Evolutionary conservation across 2,113 vertebrate species (phyloP), one percentile per base, ranked within the genome.

Genomic region (Phrynocephalus versicolor): DNA sequence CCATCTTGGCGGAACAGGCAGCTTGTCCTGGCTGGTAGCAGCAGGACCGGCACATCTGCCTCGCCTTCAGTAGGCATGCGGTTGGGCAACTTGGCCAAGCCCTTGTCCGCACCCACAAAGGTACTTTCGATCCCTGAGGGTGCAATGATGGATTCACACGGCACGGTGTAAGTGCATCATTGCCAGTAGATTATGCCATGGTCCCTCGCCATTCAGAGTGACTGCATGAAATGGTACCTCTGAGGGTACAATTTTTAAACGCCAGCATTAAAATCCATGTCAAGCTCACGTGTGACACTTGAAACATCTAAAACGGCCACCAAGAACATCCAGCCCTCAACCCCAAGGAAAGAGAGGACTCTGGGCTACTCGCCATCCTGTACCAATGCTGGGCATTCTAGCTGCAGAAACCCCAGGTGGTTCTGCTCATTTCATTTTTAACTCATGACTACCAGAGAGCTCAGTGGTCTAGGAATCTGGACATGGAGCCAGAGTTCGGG

Each of bases 101-200:
- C 89, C 83, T n/a, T 82, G 78, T 39, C 72, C 62, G 21, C 3
- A 5, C 18, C 6, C 5, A 0, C 71, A 18, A 91, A 95, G 92
- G 94, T 96, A 94, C 67, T 93, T 3, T 18, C 67, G 75, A 79
- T 75, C 33, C 87, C 55, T 71, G 10, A 79, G 82, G 64, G 41
- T 51, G 91, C 95, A 96, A 95, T 95, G 94, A 94, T 94, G 95
- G 58, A 85, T 90, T 81, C 37, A 73, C 87, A 30, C 75, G n/a
- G 15, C 37, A 16, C 23, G 80, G 51, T 19, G 14, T 0, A 41
- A 55, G 85, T 87, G 82, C 95, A 94, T 96, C 94, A 94, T 90
- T 94, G 95, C 92, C 79, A 9, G 84, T 93, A 92, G 94, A 95
- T 95, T 92, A 94, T 94, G 95, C 94, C 92, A 92, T 37, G 57